phyloP scores from a whole-genome alignment of 2,888 invertebrate genomes.

The Euzetes globulus region DNA sequence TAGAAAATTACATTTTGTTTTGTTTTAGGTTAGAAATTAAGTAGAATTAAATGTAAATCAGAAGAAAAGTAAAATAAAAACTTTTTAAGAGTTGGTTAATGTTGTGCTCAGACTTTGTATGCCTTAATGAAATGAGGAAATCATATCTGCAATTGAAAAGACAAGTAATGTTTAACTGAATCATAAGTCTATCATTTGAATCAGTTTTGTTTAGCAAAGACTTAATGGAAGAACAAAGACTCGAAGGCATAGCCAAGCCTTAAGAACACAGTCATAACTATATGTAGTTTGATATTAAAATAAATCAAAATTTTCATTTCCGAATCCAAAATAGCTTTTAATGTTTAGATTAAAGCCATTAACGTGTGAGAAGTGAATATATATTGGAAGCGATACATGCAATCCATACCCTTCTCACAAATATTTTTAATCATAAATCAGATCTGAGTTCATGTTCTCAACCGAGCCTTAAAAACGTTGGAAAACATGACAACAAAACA shows the following conservation, averaged over 20 bases:
- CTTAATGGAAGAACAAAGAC: conserved; percentile 1
- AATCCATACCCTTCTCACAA: conserved; percentile 1
- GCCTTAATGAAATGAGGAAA: background rate
- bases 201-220: background rate
- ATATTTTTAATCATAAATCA: conserved; percentile 23
- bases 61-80: background rate
- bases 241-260: conserved; percentile 1
- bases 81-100: no score
- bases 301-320: background rate
- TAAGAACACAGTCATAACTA: background rate
- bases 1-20: background rate
- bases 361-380: background rate
- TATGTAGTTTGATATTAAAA: background rate
- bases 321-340: conserved; percentile 12
- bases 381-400: background rate
- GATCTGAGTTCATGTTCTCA: background rate
- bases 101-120: background rate
- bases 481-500: background rate
- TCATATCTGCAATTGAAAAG: background rate
- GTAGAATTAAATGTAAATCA: background rate
- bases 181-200: background rate
- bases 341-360: conserved; percentile 20
- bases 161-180: background rate
- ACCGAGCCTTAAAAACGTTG: background rate
- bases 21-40: background rate